A percentile compares a stretch with the other conserved stretches of the same genome.
Evolutionary conservation across 2,797 vertebrate species (phyloP).

Genomic region (Pipistrellus kuhlii): DNA sequence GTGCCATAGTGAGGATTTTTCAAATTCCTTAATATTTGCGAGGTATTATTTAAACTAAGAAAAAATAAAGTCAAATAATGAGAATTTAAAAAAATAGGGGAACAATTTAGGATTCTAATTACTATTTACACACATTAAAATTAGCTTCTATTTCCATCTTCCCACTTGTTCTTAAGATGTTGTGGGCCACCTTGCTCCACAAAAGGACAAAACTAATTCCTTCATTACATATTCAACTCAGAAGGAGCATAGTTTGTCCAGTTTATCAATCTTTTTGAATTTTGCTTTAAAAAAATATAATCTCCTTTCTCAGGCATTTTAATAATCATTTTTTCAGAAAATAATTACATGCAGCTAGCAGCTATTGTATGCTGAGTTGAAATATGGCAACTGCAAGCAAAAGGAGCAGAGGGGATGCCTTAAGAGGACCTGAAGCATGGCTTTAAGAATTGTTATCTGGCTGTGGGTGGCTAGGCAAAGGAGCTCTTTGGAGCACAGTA

Average conservation of each 20-base stretch:
- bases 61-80: slow-evolving; percentile 72
- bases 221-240: slow-evolving; percentile 58
- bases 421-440: background rate
- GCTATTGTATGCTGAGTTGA: slow-evolving; percentile 11
- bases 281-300: slow-evolving; percentile 49
- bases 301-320: slow-evolving; percentile 52
- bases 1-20: slow-evolving; percentile 75
- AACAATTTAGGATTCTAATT: slow-evolving; percentile 70
- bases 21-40: slow-evolving; percentile 84
- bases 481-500: background rate
- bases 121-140: slow-evolving; percentile 66
- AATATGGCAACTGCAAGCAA: slow-evolving; percentile 18
- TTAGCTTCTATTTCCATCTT: slow-evolving; percentile 22
- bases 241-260: background rate
- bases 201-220: slow-evolving; percentile 52
- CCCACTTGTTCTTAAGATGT: slow-evolving; percentile 54
- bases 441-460: slow-evolving; percentile 6
- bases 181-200: slow-evolving; percentile 9
- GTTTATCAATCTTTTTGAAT: slow-evolving; percentile 47
- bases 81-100: background rate
- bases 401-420: slow-evolving; percentile 40
- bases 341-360: slow-evolving; percentile 38
- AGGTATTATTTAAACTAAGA: slow-evolving; percentile 74
- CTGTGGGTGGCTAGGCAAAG: background rate
- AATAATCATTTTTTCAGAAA: slow-evolving; percentile 66